Evolutionary conservation across 2,113 vertebrate species (phyloP).

Genomic region (Leiothrix lutea): DNA sequence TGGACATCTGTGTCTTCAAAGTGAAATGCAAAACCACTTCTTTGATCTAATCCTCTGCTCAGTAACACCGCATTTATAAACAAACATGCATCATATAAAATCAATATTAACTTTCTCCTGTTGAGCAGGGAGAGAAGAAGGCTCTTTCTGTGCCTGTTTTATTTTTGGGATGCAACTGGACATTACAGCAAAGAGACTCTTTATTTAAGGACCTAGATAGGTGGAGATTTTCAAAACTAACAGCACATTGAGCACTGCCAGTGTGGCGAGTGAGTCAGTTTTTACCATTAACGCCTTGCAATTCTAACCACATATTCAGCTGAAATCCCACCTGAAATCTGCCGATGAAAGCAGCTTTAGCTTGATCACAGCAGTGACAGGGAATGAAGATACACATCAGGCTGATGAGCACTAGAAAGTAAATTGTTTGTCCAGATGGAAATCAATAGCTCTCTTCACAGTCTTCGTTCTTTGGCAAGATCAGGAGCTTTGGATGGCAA

Average conservation of each 20-base stretch:
- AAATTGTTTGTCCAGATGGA: constrained; percentile 49
- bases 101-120: not conserved
- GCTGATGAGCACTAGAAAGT: constrained; percentile 28
- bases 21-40: constrained; percentile 9
- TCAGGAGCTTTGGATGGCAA: not conserved
- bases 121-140: not conserved
- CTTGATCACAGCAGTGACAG: not conserved
- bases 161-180: not conserved
- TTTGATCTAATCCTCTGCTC: constrained; percentile 15
- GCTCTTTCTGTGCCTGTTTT: not conserved
- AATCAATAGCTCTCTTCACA: constrained; percentile 41
- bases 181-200: not conserved
- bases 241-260: not conserved
- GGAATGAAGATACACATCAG: constrained; percentile 26
- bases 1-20: not conserved
- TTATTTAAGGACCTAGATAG: not conserved
- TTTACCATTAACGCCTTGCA: not conserved
- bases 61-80: constrained; percentile 32
- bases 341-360: not conserved
- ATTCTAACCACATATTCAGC: not conserved
- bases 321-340: constrained; percentile 13
- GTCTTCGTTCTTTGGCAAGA: constrained; percentile 25
- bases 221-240: not conserved
- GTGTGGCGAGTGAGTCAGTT: not conserved
- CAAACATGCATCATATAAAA: not conserved